Evolutionary conservation across 2,888 invertebrate species (phyloP).

Genomic region (Zonitis immaculata): DNA sequence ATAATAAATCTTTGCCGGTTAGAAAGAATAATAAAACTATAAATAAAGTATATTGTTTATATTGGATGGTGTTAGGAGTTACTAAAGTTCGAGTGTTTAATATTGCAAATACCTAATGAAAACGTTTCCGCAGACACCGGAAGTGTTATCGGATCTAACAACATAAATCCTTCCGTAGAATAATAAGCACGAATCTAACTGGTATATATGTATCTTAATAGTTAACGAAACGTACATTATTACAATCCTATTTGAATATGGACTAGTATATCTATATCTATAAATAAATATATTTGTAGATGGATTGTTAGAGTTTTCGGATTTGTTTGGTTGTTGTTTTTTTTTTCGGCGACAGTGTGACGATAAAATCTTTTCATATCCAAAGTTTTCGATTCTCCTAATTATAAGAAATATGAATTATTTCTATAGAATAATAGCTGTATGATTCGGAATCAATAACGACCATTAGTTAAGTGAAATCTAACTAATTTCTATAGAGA

Average conservation of each 20-base stretch:
- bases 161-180: conserved; percentile 12
- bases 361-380: background rate
- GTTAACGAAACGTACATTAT: background rate
- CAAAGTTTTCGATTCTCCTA: background rate
- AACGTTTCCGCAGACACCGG: conserved; percentile 7
- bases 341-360: too few species aligned
- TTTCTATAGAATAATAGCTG: background rate
- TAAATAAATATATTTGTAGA: too few species aligned
- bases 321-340: too few species aligned
- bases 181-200: conserved; percentile 10
- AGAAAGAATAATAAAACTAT: background rate
- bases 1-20: too few species aligned
- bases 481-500: background rate
- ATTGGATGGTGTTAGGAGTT: background rate
- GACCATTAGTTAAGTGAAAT: conserved; percentile 5
- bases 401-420: background rate
- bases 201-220: background rate
- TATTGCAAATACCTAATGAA: background rate
- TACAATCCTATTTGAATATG: background rate
- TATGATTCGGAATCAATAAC: background rate
- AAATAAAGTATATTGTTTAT: background rate
- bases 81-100: background rate
- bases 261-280: too few species aligned
- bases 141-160: conserved; percentile 15
- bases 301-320: too few species aligned